Evolutionary conservation across 2,888 invertebrate species (phyloP).

Genomic region (Sussaba pulchella): DNA sequence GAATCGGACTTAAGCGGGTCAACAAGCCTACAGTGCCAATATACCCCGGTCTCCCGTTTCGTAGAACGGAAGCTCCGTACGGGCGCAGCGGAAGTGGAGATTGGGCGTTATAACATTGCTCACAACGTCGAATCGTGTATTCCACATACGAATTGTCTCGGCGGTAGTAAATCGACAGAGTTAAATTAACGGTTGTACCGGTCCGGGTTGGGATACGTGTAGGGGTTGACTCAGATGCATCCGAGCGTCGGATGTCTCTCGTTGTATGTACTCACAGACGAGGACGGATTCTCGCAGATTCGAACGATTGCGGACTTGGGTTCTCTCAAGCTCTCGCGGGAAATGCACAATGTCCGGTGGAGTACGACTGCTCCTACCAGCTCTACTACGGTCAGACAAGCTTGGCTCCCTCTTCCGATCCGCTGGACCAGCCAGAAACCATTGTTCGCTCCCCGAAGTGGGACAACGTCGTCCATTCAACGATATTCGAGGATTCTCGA

Average conservation of each 20-base stretch:
- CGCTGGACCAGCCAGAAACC: constrained; percentile 37
- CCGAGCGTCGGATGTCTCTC: constrained; percentile 44
- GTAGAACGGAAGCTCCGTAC: neutral
- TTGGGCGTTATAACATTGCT: constrained; percentile 13
- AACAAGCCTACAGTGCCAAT: too few relatives aligned
- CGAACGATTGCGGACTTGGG: constrained; percentile 41
- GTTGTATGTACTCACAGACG: constrained; percentile 32
- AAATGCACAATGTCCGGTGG: constrained; percentile 49
- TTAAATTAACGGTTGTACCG: constrained; percentile 66
- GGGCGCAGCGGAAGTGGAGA: neutral
- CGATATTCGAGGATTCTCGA: constrained; percentile 32
- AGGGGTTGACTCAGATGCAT: constrained; percentile 38
- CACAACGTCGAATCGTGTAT: constrained; percentile 31
- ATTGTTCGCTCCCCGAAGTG: constrained; percentile 60
- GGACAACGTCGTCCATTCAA: constrained; percentile 45
- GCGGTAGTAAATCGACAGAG: constrained; percentile 64
- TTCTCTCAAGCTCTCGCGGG: constrained; percentile 53
- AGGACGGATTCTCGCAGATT: constrained; percentile 46
- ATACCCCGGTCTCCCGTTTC: neutral
- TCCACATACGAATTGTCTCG: constrained; percentile 20
- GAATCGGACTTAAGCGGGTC: too few relatives aligned
- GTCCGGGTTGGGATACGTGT: constrained; percentile 25
- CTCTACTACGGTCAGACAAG: constrained; percentile 34
- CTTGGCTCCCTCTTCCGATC: constrained; percentile 49
- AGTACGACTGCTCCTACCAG: constrained; percentile 30